phyloP scores from a whole-genome alignment of 2,797 vertebrate genomes.

The Mallotus villosus region DNA sequence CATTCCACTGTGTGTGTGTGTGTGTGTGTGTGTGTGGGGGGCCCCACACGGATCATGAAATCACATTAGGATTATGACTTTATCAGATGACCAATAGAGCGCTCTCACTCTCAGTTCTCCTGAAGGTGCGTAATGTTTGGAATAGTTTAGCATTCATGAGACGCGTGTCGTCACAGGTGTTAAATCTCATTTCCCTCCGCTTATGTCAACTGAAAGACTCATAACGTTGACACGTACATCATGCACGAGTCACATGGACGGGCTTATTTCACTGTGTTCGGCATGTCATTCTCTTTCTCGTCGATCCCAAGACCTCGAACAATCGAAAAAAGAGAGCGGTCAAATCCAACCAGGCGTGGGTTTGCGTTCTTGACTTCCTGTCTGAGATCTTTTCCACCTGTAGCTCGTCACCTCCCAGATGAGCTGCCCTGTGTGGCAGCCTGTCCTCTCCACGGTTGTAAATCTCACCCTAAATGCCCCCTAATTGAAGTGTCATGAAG shows the following conservation, averaged over 20 bases:
- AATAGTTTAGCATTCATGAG: conserved; percentile 11
- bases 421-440: neutral
- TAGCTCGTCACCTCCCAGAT: neutral
- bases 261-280: neutral
- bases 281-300: neutral
- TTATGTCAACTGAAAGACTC: conserved; percentile 28
- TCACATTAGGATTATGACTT: neutral
- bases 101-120: neutral
- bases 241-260: neutral
- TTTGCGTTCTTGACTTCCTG: neutral
- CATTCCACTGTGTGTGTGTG: neutral
- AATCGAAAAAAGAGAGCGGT: too few species aligned
- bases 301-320: neutral
- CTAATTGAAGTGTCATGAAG: conserved; percentile 8
- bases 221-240: conserved; percentile 36
- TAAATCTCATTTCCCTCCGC: conserved; percentile 58
- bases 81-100: neutral
- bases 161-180: neutral
- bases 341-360: neutral
- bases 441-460: neutral
- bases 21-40: conserved; percentile 2
- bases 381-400: neutral
- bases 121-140: neutral
- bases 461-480: conserved; percentile 1
- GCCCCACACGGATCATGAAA: neutral